Base-by-base conservation (phyloP, 1,140 invertebrate species). In the Belonocnema kinseyi region DNA sequence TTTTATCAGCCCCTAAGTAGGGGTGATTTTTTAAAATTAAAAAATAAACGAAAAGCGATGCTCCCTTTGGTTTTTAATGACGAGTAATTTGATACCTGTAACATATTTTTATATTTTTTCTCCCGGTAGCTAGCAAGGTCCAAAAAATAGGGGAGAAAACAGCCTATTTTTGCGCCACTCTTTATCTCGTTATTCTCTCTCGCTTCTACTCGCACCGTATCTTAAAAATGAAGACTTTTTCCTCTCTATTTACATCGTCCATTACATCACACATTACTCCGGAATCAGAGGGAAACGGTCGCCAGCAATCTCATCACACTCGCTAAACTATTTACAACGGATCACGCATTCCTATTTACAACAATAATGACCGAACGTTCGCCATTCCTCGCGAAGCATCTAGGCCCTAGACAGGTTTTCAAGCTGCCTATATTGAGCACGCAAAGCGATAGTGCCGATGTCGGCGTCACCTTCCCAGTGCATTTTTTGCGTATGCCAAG, bases 341-440 rank as follows among this genome's bases (percentile, higher is more conserved):
- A 66, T 26, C 61, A 66, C 61, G 14, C 61, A 66, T 40, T 66
- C 61, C 33, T 66, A 66, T 66, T 66, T 66, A 66, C 61, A 66
- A 66, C 46, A 66, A 66, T 40, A 66, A 66, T 66, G 26, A 66
- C 61, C 40, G 26, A 66, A 66, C 33, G 33, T 40, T 66, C 26
- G 61, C 26, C 26, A 40, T 40, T 33, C 61, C 61, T 66, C 61
- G 26, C 2, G 26, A 66, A 33, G n/a, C 13, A 66, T 46, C 61
- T 33, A 66, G 33, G 61, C 14, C 26, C 61, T 46, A n/a, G 61
- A 66, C 61, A 66, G 33, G 61, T 66, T 66, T 66, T 33, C 61
- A 66, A 66, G 61, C 61, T 66, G 61, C 61, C 26, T 66, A 66
- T 13, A 66, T 46, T 66, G 61, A 66, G 61, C 61, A 66, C 26